These are phyloP conservation scores for Dysdera silvatica DNA, from an alignment of 1,140 invertebrate species.

Conservation along the genomic window DNA sequence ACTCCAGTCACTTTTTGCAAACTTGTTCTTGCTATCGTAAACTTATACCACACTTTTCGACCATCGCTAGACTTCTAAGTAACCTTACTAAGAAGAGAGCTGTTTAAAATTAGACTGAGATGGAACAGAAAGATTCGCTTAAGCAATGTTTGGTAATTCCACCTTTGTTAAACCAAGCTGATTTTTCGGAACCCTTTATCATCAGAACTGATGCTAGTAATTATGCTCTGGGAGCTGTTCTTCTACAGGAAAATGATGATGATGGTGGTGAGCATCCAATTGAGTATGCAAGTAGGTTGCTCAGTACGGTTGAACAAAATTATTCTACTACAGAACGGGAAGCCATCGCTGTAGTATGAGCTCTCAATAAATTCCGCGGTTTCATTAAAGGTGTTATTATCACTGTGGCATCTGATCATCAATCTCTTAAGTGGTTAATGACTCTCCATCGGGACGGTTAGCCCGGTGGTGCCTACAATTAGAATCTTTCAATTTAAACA, in stretches of 20 bases:
- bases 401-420: conserved; percentile 31
- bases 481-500: conserved; percentile 27
- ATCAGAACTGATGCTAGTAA: conserved; percentile 37
- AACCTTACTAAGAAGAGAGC: not conserved
- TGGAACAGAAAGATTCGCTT: conserved; percentile 21
- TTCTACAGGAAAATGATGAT: conserved; percentile 24
- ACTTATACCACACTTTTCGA: not conserved
- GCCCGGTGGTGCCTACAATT: conserved; percentile 30
- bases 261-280: conserved; percentile 22
- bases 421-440: conserved; percentile 28
- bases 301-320: conserved; percentile 38
- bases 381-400: conserved; percentile 10
- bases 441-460: conserved; percentile 16
- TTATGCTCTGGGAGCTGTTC: conserved; percentile 34
- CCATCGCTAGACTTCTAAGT: not conserved
- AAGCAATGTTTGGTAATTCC: conserved; percentile 33
- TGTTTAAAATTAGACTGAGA: conserved; percentile 8
- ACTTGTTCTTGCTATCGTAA: not conserved
- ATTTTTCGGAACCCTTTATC: conserved; percentile 34
- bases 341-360: conserved; percentile 42
- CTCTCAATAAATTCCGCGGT: conserved; percentile 41
- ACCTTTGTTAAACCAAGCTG: conserved; percentile 27
- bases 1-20: not conserved
- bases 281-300: conserved; percentile 39
- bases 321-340: conserved; percentile 46